These are phyloP conservation scores for Pelochelys cantorii DNA, from an alignment of 2,797 vertebrate species.

Conservation along the genomic window DNA sequence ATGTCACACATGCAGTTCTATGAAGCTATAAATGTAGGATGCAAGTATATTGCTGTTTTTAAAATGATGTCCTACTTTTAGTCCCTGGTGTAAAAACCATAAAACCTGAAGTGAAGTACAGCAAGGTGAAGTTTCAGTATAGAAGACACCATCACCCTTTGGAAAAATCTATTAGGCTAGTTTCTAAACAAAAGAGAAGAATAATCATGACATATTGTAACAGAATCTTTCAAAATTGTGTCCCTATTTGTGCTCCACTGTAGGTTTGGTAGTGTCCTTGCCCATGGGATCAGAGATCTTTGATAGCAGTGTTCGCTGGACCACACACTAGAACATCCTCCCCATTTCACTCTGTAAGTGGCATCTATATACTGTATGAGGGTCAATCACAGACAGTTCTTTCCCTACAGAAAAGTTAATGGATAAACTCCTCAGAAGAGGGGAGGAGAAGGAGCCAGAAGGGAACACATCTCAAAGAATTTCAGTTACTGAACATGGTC, in stretches of 20 bases:
- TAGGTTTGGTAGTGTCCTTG: too few relatives aligned
- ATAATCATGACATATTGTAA: not conserved
- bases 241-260: not conserved
- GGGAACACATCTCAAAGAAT: too few relatives aligned
- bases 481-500: too few relatives aligned
- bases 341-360: not conserved
- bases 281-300: not conserved
- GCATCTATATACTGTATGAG: not conserved
- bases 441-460: too few relatives aligned
- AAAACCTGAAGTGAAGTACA: conserved; percentile 12
- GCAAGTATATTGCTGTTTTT: not conserved
- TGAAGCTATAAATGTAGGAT: not conserved
- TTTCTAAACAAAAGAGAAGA: not conserved
- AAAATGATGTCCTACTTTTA: conserved; percentile 45
- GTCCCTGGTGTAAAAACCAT: not conserved
- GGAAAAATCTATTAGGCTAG: not conserved
- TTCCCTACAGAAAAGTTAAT: not conserved
- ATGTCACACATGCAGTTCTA: not conserved
- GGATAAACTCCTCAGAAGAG: not conserved
- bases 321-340: not conserved
- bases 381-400: not conserved
- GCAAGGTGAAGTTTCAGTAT: not conserved
- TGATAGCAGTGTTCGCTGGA: not conserved
- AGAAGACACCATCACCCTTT: not conserved
- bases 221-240: not conserved